Evolutionary conservation across 2,797 vertebrate genomes (phyloP), one percentile per base, ranked within the genome.

Genomic region (Dipus sagitta): DNA sequence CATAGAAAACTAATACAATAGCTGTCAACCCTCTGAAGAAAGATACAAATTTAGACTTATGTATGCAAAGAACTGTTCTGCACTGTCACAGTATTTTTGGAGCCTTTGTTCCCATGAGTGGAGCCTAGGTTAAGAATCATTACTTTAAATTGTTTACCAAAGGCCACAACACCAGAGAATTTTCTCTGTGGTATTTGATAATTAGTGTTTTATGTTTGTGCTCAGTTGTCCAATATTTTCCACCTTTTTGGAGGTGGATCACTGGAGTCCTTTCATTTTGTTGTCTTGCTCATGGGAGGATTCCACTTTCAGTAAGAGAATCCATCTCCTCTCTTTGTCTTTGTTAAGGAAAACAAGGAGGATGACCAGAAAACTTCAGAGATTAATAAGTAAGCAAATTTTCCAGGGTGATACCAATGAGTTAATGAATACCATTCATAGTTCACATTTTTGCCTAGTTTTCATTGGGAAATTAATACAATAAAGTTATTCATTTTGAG

Each of bases 381-480:
- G 38, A 92, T 88, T 83, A 90, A 74, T 72, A 97, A 97, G 96
- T 71, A 96, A 96, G 95, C 32, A 82, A 54, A 0, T 71, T 91
- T n/a, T 93, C 96, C 65, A 84, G 84, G 96, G 67, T 89, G 77
- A 96, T 84, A 30, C 95, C 96, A 97, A 96, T 97, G 94, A 97
- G 76, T 70, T 95, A 98, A 97, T 96, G 88, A 97, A 87, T 38
- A 74, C 74, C 95, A 91, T 91, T 91, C 91, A 81, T 95, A 97
- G 77, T 96, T 97, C 93, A 88, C 82, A 87, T 96, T 90, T 94
- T 96, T 96, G 71, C 72, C 77, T 94, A 5, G 90, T 97, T 97
- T 97, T 97, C 86, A 82, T 79, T 94, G 96, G 81, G 92, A 97
- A 97, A 65, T 86, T 93, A 95, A 95, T 95, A 24, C 77, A 92